Percentiles rank a stretch among this genome's conserved stretches.
Evolutionary conservation across 2,888 invertebrate genomes (phyloP).

Genomic region (Ellobium chinense): DNA sequence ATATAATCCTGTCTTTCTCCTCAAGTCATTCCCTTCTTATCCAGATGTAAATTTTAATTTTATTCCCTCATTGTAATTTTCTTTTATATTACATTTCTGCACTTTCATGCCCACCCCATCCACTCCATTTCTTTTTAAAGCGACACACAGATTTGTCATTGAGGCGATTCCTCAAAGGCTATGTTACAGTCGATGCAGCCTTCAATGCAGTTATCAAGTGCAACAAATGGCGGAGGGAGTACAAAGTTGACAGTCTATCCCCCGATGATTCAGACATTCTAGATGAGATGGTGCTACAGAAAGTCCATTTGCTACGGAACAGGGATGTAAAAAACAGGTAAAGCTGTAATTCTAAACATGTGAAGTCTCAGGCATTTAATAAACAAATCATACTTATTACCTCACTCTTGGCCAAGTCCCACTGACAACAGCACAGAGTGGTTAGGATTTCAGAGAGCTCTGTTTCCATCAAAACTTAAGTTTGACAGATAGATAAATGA

Average conservation of each 20-base stretch:
- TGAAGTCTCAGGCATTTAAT: too few relatives aligned
- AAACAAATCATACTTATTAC: too few relatives aligned
- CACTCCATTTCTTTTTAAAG: conserved; percentile 7
- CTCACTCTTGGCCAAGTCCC: too few relatives aligned
- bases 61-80: too few relatives aligned
- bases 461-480: too few relatives aligned
- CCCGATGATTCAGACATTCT: conserved; percentile 82
- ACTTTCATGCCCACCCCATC: neutral
- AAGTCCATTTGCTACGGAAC: conserved; percentile 83
- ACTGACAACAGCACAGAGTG: too few relatives aligned
- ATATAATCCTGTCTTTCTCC: too few relatives aligned
- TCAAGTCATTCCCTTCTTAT: neutral
- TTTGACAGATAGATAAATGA: too few relatives aligned
- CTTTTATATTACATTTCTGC: neutral
- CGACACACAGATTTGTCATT: conserved; percentile 85
- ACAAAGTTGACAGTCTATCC: conserved; percentile 84
- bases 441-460: too few relatives aligned
- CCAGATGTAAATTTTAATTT: neutral
- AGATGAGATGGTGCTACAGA: conserved; percentile 82
- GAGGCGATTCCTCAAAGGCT: conserved; percentile 85
- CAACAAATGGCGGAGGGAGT: conserved; percentile 86
- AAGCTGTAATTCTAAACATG: neutral
- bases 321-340: conserved; percentile 83
- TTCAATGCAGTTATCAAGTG: conserved; percentile 59
- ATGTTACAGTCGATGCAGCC: conserved; percentile 86